These are phyloP conservation scores for Drosophila tani DNA, from an alignment of 1,140 invertebrate species.

Conservation along the genomic window DNA sequence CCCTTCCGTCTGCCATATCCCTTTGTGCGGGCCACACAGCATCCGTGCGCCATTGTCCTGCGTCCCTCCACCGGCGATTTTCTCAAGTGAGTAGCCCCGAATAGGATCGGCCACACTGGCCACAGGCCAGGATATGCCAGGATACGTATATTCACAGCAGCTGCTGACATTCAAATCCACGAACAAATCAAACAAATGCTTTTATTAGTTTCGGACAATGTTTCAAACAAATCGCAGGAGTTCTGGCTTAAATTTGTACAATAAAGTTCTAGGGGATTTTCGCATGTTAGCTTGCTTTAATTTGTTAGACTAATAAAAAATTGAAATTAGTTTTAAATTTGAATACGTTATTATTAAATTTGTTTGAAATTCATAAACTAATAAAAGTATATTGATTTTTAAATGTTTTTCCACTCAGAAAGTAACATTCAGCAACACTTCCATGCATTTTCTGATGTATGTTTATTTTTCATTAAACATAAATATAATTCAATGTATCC, in stretches of 20 bases:
- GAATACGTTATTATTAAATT: neutral
- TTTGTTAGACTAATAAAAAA: neutral
- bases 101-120: slow-evolving; percentile 8
- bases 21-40: slow-evolving; percentile 90
- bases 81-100: slow-evolving; percentile 88
- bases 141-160: slow-evolving; percentile 12
- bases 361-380: too few relatives aligned
- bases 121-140: neutral
- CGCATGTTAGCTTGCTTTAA: neutral
- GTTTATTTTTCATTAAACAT: neutral
- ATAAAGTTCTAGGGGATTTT: slow-evolving; percentile 8
- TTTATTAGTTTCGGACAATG: slow-evolving; percentile 18
- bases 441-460: neutral
- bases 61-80: slow-evolving; percentile 93
- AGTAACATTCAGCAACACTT: too few relatives aligned
- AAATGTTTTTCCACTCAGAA: too few relatives aligned
- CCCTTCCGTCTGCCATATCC: slow-evolving; percentile 93
- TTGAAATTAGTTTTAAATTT: neutral
- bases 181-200: slow-evolving; percentile 39
- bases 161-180: slow-evolving; percentile 19
- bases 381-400: too few relatives aligned
- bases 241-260: slow-evolving; percentile 8
- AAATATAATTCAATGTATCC: neutral
- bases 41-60: slow-evolving; percentile 90
- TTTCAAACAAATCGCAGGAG: neutral